phyloP scores from a whole-genome alignment of 2,113 vertebrate species.

The Cyanocitta stelleri region DNA sequence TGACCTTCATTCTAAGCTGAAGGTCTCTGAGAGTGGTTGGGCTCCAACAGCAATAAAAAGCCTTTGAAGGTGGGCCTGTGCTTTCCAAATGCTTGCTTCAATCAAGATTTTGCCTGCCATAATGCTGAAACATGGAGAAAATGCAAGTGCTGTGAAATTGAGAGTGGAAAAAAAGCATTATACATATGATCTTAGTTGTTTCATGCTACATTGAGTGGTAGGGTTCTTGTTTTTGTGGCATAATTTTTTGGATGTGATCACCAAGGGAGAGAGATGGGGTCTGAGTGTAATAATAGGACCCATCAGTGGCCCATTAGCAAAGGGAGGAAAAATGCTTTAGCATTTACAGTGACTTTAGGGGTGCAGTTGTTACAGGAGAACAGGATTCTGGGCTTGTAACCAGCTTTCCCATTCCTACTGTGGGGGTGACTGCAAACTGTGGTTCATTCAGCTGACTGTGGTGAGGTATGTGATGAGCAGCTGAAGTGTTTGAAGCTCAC shows the following conservation, averaged over 20 bases:
- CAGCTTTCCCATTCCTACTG: not conserved
- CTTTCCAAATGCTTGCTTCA: not conserved
- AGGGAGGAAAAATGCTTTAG: not conserved
- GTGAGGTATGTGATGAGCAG: not conserved
- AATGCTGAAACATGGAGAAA: not conserved
- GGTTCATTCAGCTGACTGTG: not conserved
- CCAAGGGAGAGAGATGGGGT: not conserved
- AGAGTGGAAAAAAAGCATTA: not conserved
- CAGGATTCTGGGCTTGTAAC: not conserved
- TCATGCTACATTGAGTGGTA: not conserved
- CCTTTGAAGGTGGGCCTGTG: not conserved
- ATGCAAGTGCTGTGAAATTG: not conserved
- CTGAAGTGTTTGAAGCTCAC: not conserved
- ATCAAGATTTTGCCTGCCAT: not conserved
- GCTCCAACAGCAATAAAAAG: not conserved
- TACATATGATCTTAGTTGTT: not conserved
- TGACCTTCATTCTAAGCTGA: not conserved
- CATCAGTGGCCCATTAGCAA: not conserved
- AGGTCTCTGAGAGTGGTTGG: not conserved
- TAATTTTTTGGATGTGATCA: not conserved
- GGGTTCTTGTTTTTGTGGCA: not conserved
- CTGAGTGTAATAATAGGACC: not conserved
- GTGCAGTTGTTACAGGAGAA: not conserved
- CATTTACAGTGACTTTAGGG: not conserved
- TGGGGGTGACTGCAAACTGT: not conserved